phyloP scores from a whole-genome alignment of 2,113 vertebrate genomes.

The Sorex fumeus region DNA sequence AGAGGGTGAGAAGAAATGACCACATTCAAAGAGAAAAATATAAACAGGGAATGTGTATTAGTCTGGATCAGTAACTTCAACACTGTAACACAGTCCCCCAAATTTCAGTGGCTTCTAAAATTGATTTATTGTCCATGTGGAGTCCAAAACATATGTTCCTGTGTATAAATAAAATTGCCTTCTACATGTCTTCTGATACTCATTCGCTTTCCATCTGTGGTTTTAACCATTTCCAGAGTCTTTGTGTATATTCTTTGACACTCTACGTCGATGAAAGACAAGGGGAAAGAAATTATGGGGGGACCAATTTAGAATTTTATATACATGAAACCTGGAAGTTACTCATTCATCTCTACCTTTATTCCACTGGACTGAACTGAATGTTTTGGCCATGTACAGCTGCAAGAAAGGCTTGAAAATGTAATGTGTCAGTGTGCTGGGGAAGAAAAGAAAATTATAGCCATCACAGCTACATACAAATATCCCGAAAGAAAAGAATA shows the following conservation, averaged over 20 bases:
- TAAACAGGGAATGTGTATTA: background rate
- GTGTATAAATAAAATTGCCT: background rate
- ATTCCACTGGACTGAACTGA: slow-evolving; percentile 50
- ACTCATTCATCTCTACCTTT: slow-evolving; percentile 34
- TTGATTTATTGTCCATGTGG: slow-evolving; percentile 33
- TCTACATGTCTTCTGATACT: background rate
- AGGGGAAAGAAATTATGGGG: slow-evolving; percentile 17
- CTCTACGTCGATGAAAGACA: slow-evolving; percentile 29
- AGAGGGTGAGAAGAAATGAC: slow-evolving; percentile 8
- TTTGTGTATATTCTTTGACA: background rate
- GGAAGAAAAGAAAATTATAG: background rate
- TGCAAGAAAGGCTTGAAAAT: slow-evolving; percentile 42
- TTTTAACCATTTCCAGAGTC: background rate
- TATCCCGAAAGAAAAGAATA: background rate
- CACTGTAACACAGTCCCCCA: slow-evolving; percentile 12
- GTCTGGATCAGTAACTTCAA: slow-evolving; percentile 25
- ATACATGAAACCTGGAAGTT: slow-evolving; percentile 6
- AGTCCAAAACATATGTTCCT: background rate
- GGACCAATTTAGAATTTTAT: slow-evolving; percentile 37
- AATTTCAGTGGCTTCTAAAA: slow-evolving; percentile 25
- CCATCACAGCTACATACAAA: slow-evolving; percentile 19
- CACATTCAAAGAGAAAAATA: slow-evolving; percentile 29
- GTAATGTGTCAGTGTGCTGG: background rate
- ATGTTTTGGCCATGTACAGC: background rate
- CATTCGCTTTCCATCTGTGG: slow-evolving; percentile 2